These are phyloP conservation scores for Drosophila monieri DNA, from an alignment of 2,888 invertebrate genomes.

Conservation along the genomic window DNA sequence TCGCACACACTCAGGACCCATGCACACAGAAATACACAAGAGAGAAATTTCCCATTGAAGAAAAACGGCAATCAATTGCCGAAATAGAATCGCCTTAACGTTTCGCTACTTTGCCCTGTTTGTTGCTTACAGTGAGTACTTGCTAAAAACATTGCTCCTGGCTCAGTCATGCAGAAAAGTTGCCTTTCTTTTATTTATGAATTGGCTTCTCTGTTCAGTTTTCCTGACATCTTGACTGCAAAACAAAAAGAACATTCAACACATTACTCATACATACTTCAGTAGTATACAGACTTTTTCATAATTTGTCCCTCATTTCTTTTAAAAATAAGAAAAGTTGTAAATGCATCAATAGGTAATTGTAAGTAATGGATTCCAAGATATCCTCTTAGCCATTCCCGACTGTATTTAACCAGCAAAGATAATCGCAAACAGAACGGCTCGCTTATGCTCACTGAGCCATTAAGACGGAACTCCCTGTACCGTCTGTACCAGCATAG, in stretches of 20 bases:
- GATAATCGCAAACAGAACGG: slow-evolving; percentile 75
- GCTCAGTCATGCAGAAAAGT: neutral
- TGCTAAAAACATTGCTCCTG: neutral
- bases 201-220: neutral
- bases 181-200: neutral
- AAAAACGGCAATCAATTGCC: slow-evolving; percentile 76
- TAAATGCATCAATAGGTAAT: no score
- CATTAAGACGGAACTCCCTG: slow-evolving; percentile 48
- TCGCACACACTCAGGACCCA: slow-evolving; percentile 30
- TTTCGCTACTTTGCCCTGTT: slow-evolving; percentile 49
- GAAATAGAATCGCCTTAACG: slow-evolving; percentile 76
- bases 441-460: slow-evolving; percentile 63
- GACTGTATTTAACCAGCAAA: slow-evolving; percentile 36
- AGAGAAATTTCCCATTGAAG: slow-evolving; percentile 43
- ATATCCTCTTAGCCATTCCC: neutral
- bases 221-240: neutral
- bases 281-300: no score
- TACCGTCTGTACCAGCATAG: neutral
- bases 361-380: no score
- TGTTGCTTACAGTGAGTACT: slow-evolving; percentile 20
- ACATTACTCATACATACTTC: neutral
- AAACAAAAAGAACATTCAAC: neutral
- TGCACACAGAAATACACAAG: slow-evolving; percentile 20
- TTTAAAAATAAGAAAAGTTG: no score
- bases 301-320: no score